These are phyloP conservation scores for Eilema sororculum DNA, from an alignment of 2,888 invertebrate genomes.

Conservation along the genomic window DNA sequence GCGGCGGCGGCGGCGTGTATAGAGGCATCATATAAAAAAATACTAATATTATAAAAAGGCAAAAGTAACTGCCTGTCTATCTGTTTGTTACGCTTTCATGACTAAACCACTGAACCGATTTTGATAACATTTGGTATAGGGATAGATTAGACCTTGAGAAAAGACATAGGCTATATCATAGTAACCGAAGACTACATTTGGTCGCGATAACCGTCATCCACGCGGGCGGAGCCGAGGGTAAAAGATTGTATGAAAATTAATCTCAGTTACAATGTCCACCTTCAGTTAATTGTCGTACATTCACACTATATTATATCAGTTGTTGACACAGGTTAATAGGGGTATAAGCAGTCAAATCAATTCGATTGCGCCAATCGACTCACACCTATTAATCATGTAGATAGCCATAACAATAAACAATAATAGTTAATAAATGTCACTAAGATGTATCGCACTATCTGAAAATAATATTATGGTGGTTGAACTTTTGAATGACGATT, in stretches of 20 bases:
- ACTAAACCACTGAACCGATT: no score
- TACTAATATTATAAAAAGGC: no score
- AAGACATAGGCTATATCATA: no score
- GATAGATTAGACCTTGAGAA: no score
- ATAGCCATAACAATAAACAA: slow-evolving; percentile 38
- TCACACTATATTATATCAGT: slow-evolving; percentile 13
- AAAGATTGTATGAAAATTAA: not conserved
- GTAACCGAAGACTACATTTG: no score
- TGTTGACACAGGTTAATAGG: slow-evolving; percentile 30
- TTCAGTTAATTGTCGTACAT: slow-evolving; percentile 1
- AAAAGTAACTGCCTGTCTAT: no score
- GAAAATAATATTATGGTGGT: not conserved
- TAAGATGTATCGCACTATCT: not conserved
- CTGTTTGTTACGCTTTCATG: no score
- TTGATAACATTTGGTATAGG: no score
- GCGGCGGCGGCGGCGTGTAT: no score
- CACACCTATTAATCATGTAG: slow-evolving; percentile 11
- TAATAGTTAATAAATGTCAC: slow-evolving; percentile 7
- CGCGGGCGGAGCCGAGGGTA: not conserved
- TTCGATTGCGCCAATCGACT: slow-evolving; percentile 38
- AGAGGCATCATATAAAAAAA: no score
- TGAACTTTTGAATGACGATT: not conserved
- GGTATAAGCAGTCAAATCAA: slow-evolving; percentile 35
- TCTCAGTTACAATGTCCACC: slow-evolving; percentile 6
- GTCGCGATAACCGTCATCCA: no score